Base-by-base conservation (phyloP, 2,888 invertebrate species). In the Eupithecia abbreviata region DNA sequence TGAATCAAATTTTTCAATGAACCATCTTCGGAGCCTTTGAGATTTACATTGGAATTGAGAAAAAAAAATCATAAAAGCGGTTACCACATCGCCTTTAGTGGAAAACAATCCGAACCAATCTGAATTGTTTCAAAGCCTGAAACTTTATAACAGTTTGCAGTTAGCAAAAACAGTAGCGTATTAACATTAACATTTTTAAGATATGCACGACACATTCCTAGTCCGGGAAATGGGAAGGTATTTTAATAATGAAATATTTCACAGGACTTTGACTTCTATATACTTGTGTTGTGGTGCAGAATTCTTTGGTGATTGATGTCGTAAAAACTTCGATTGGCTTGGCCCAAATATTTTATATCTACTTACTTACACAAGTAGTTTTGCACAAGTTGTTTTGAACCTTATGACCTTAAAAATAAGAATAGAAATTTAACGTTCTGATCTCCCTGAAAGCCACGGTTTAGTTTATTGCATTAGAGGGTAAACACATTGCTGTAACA, bases 221-320 rank as follows among this genome's bases (percentile, higher is more conserved):
- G 18, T 12, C 18, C 9, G 47, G 51, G 51, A 68, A 74, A 65
- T 72, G 49, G 55, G 13, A 69, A 41, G 15, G 74, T 47, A 72
- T 74, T 77, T 74, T 77, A 74, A 69, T 72, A 45, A 65, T 45
- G 15, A 71, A 75, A 77, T 76, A 49, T 41, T 58, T 58, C 47
- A n/a, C 3, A 67, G 73, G 12, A 51, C 68, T 67, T 72, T 74
- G 77, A 72, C 77, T 71, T 47, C 49, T 66, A n/a, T 74, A 41
- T 7, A 13, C 55, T 18, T 42, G 45, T 43, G 12, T 18, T 58
- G 45, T 30, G 62, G 62, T 43, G 42, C 45, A 72, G 12, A 62
- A 66, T 62, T 62, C 62, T 62, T 62, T 62, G 62, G 4, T 62
- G 62, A 62, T 62, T 30, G 62, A 62, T 62, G 62, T 30, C 30